phyloP scores from a whole-genome alignment of 2,113 vertebrate genomes.

The Edolisoma coerulescens region DNA sequence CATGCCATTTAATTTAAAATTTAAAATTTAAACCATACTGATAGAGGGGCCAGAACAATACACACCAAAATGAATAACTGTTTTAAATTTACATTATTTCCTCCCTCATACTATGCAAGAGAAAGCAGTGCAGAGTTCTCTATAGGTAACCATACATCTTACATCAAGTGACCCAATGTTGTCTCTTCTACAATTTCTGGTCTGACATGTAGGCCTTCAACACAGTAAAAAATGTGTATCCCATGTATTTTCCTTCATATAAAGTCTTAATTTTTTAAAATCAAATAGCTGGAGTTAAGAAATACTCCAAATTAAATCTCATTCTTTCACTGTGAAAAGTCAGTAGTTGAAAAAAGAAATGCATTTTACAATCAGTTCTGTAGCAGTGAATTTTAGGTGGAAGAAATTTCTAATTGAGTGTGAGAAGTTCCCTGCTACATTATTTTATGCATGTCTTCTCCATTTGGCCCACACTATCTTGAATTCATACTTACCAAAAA shows the following conservation, averaged over 20 bases:
- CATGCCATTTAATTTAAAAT: not conserved
- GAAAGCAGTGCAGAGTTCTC: not conserved
- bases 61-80: not conserved
- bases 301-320: not conserved
- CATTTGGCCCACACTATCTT: not conserved
- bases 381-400: not conserved
- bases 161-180: accelerated
- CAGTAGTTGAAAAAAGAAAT: not conserved
- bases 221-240: not conserved
- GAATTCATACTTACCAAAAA: not conserved
- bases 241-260: not conserved
- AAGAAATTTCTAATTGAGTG: not conserved
- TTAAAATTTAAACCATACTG: not conserved
- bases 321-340: not conserved
- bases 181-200: not conserved
- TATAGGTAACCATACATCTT: not conserved
- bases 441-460: not conserved
- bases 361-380: not conserved
- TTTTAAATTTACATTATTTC: not conserved
- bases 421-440: not conserved
- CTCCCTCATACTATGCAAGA: not conserved
- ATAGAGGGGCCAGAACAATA: not conserved
- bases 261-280: not conserved
- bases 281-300: not conserved
- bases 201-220: not conserved